Evolutionary conservation across 2,797 vertebrate species (phyloP).

Genomic region (Myotis myotis): DNA sequence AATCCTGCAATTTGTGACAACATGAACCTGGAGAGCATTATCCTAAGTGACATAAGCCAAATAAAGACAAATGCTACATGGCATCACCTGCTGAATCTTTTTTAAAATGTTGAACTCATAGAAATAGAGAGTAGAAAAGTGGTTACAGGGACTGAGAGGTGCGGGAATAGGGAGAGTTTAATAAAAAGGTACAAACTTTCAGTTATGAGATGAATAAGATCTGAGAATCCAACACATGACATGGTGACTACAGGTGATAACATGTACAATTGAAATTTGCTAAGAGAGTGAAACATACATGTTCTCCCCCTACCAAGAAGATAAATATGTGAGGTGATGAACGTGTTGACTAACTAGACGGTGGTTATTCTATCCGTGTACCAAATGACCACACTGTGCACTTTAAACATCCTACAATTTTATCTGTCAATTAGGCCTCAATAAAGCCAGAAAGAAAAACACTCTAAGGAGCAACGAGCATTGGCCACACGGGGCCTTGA

Average conservation of each 20-base stretch:
- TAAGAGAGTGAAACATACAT: neutral
- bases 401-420: neutral
- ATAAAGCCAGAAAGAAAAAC: neutral
- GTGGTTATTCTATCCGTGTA: neutral
- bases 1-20: neutral
- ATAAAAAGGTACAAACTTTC: neutral
- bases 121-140: neutral
- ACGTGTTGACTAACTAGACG: neutral
- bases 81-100: neutral
- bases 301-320: neutral
- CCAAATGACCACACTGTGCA: neutral
- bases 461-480: neutral
- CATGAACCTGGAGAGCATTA: neutral
- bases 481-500: neutral
- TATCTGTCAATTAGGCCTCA: neutral
- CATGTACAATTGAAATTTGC: neutral
- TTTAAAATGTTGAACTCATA: neutral
- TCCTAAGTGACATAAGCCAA: neutral
- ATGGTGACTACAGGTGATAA: neutral
- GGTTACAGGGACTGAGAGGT: neutral
- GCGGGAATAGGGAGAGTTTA: neutral
- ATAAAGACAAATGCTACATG: neutral
- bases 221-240: neutral
- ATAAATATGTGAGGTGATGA: neutral
- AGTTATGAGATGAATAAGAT: neutral